Conservation (phyloP, 2,113 vertebrate genomes). For the Antechinus stuartii region DNA sequence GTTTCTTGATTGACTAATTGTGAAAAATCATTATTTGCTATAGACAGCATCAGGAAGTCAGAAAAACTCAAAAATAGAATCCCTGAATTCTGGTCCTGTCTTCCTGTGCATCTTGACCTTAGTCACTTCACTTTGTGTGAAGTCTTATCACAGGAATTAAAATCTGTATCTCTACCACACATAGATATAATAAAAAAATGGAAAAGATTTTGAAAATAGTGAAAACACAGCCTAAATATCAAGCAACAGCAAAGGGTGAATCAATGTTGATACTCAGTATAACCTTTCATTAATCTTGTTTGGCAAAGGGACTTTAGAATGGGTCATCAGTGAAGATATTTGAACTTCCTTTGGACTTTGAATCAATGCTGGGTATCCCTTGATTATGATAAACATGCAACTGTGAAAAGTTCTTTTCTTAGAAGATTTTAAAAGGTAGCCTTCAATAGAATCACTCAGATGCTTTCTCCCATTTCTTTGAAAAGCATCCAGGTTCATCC, state of each 20-base stretch:
- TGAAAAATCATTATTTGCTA: background rate
- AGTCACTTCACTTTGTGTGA: background rate
- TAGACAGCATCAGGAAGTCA: background rate
- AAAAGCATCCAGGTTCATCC: background rate
- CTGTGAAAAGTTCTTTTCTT: constrained; percentile 58
- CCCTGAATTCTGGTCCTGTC: background rate
- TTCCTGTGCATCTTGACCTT: background rate
- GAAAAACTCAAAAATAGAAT: background rate
- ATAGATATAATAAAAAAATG: background rate
- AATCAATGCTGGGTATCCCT: background rate
- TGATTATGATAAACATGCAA: constrained; percentile 30
- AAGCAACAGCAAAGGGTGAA: background rate
- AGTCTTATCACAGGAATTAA: background rate
- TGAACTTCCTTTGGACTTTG: background rate
- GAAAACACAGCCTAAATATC: background rate
- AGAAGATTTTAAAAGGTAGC: constrained; percentile 51
- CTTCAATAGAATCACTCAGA: constrained; percentile 41
- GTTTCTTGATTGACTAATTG: background rate
- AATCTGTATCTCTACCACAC: background rate
- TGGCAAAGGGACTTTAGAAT: background rate
- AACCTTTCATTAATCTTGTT: background rate
- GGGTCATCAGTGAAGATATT: background rate
- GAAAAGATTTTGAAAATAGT: background rate
- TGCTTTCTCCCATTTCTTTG: background rate
- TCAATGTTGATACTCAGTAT: background rate